Percentiles rank a stretch among this genome's conserved stretches.
These are phyloP conservation scores for Pseudochromis fuscus DNA, from an alignment of 2,797 vertebrate genomes.

Conservation along the genomic window DNA sequence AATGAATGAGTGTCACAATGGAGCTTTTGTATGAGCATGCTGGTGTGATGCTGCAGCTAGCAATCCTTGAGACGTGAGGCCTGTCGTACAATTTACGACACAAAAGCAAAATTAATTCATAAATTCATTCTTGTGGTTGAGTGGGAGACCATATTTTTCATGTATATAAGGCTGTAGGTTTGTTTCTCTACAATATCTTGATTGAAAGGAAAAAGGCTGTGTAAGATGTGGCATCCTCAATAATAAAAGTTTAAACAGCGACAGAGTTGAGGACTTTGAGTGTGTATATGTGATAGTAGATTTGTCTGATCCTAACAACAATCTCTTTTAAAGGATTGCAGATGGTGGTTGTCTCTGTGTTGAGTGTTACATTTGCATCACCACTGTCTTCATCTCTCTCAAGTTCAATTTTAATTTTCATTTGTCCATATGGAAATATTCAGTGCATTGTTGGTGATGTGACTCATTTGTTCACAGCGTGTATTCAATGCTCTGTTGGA, in stretches of 20 bases:
- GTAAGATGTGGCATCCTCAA: background rate
- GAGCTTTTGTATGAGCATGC: background rate
- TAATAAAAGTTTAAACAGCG: background rate
- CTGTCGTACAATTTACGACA: background rate
- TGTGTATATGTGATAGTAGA: background rate
- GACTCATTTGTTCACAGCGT: conserved; percentile 19
- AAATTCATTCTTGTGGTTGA: background rate
- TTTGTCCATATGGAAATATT: background rate
- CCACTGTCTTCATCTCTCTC: background rate
- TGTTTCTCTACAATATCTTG: background rate
- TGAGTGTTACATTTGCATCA: conserved; percentile 3
- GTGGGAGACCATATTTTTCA: no score
- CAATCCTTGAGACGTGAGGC: background rate
- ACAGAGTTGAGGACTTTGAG: background rate
- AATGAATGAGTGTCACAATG: background rate
- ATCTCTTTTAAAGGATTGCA: background rate
- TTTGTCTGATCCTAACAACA: background rate
- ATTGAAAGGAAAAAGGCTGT: background rate
- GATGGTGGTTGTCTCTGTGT: background rate
- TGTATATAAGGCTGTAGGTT: background rate
- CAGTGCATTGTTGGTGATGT: background rate
- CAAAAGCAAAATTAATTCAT: background rate
- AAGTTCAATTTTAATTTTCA: background rate
- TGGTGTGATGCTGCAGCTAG: background rate
- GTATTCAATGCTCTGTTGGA: no score